Conservation (phyloP, 2,888 invertebrate genomes). For the Hedya salicella region DNA sequence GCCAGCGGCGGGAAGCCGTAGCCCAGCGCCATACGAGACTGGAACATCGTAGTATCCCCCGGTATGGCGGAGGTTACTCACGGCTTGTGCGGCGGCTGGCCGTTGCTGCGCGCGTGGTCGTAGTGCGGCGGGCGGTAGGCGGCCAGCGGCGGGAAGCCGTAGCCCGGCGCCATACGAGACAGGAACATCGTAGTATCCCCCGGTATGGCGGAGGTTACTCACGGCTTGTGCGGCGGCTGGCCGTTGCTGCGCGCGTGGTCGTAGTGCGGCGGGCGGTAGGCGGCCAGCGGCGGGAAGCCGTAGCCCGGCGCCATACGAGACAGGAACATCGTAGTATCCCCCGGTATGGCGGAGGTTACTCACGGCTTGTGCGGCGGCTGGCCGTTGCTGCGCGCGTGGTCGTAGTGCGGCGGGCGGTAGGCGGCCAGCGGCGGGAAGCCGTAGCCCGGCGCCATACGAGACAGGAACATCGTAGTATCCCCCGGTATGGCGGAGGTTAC, state of each 20-base stretch:
- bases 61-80: too few relatives aligned
- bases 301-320: slow-evolving; percentile 86
- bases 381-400: slow-evolving; percentile 85
- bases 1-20: slow-evolving; percentile 83
- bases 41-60: too few relatives aligned
- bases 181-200: too few relatives aligned
- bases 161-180: slow-evolving; percentile 86
- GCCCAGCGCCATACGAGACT: slow-evolving; percentile 86
- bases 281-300: slow-evolving; percentile 81
- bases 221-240: too few relatives aligned
- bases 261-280: slow-evolving; percentile 83
- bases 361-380: too few relatives aligned
- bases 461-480: too few relatives aligned
- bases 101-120: slow-evolving; percentile 85
- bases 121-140: slow-evolving; percentile 83
- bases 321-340: too few relatives aligned
- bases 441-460: slow-evolving; percentile 86
- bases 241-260: slow-evolving; percentile 86
- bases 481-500: too few relatives aligned
- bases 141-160: slow-evolving; percentile 82
- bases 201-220: too few relatives aligned
- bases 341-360: too few relatives aligned
- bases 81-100: too few relatives aligned
- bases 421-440: slow-evolving; percentile 80
- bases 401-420: slow-evolving; percentile 85